Evolutionary conservation across 2,113 vertebrate genomes (phyloP).

Genomic region (Mystacornis crossleyi): DNA sequence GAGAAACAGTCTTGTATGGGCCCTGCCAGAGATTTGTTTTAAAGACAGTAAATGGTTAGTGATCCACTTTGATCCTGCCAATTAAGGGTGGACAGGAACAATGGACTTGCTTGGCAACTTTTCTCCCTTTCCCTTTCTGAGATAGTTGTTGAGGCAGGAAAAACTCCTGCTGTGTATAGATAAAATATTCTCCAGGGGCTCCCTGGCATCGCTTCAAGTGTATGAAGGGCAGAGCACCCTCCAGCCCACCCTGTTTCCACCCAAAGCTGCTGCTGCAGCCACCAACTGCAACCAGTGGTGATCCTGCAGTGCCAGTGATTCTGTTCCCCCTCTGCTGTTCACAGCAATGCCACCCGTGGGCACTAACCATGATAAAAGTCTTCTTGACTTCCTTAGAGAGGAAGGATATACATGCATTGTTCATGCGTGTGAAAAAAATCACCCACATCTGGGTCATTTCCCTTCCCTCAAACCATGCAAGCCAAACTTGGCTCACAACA

Average conservation of each 20-base stretch:
- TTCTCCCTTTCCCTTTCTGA: not conserved
- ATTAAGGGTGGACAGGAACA: not conserved
- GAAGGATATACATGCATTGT: not conserved
- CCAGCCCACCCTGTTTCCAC: not conserved
- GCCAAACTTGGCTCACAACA: not conserved
- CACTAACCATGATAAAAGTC: not conserved
- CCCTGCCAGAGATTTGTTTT: not conserved
- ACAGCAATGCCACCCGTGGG: not conserved
- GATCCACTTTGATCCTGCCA: not conserved
- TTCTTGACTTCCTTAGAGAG: not conserved
- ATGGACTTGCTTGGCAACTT: not conserved
- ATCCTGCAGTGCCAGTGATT: fast-evolving
- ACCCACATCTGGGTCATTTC: not conserved
- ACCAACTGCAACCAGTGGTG: not conserved
- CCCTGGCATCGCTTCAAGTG: not conserved
- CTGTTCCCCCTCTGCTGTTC: not conserved
- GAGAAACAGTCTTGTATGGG: not conserved
- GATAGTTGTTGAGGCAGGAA: not conserved
- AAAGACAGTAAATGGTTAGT: not conserved
- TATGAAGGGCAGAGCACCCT: not conserved
- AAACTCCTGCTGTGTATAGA: not conserved
- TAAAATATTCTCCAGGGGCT: not conserved
- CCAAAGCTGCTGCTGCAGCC: not conserved
- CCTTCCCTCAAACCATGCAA: not conserved
- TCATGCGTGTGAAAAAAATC: not conserved